These are phyloP conservation scores for Cheilosia soror DNA, from an alignment of 2,888 invertebrate genomes.

Conservation along the genomic window DNA sequence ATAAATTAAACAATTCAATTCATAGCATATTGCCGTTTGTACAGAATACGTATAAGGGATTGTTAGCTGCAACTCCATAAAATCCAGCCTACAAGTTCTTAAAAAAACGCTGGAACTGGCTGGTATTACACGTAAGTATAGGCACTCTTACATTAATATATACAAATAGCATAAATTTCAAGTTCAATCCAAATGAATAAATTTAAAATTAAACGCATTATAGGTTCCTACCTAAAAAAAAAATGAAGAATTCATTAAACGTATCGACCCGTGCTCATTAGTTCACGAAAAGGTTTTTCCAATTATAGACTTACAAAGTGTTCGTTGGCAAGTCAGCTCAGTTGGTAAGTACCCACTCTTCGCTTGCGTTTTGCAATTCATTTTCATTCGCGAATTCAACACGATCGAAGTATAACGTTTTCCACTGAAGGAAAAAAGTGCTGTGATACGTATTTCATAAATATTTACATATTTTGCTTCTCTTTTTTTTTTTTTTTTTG, in stretches of 20 bases:
- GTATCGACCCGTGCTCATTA: background rate
- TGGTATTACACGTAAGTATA: too few relatives aligned
- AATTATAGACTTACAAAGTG: background rate
- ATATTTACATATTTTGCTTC: background rate
- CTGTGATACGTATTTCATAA: constrained; percentile 39
- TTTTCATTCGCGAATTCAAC: constrained; percentile 59
- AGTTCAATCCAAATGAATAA: constrained; percentile 3
- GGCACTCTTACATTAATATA: too few relatives aligned
- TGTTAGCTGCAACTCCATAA: too few relatives aligned
- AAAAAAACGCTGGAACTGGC: too few relatives aligned
- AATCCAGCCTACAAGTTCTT: too few relatives aligned
- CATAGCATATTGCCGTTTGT: too few relatives aligned
- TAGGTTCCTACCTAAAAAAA: background rate
- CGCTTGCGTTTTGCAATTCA: constrained; percentile 48
- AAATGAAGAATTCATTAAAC: background rate
- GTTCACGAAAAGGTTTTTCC: background rate
- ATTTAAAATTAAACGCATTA: background rate
- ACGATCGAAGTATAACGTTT: constrained; percentile 50
- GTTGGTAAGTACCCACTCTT: constrained; percentile 38
- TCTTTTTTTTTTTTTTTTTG: constrained; percentile 7
- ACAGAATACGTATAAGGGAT: too few relatives aligned
- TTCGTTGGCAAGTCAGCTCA: constrained; percentile 22
- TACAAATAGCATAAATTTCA: background rate
- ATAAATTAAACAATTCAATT: too few relatives aligned
- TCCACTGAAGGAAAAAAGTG: constrained; percentile 51